A percentile compares a stretch with the other conserved stretches of the same genome.
phyloP scores from a whole-genome alignment of 2,888 invertebrate genomes.

The Drosophila dives region DNA sequence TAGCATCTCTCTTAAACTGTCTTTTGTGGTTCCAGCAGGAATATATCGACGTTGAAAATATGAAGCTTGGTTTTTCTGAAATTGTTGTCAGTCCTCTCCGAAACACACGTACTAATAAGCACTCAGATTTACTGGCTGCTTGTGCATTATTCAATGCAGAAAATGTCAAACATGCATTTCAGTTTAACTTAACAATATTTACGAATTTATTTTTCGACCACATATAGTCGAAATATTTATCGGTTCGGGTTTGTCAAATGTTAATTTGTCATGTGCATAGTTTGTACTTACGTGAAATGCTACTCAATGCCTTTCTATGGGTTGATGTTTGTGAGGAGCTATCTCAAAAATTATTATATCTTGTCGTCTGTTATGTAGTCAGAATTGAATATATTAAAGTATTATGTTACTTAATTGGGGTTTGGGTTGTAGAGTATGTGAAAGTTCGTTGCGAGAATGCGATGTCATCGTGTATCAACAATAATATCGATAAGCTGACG shows the following conservation, averaged over 20 bases:
- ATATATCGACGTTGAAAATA: constrained; percentile 31
- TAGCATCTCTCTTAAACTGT: constrained; percentile 5
- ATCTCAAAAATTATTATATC: constrained; percentile 28
- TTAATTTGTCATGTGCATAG: constrained; percentile 63
- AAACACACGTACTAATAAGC: constrained; percentile 1
- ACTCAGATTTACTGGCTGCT: not conserved
- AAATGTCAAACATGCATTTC: constrained; percentile 55
- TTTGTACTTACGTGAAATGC: constrained; percentile 62
- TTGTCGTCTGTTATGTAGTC: constrained; percentile 8
- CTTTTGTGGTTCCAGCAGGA: constrained; percentile 23
- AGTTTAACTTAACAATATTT: constrained; percentile 64
- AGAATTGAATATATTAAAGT: not conserved
- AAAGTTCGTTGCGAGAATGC: not conserved
- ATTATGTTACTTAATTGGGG: not conserved
- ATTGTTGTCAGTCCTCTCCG: constrained; percentile 46
- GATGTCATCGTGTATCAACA: constrained; percentile 18
- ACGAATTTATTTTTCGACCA: constrained; percentile 17
- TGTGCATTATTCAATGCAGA: constrained; percentile 8
- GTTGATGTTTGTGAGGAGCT: not conserved
- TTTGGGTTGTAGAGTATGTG: not conserved
- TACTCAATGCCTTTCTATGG: constrained; percentile 20
- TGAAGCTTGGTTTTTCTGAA: constrained; percentile 50
- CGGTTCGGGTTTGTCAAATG: not conserved
- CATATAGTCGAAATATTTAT: constrained; percentile 1
- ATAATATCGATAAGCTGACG: constrained; percentile 48